These are phyloP conservation scores for Polyommatus iphigenia DNA, from an alignment of 2,888 invertebrate genomes.

Conservation along the genomic window DNA sequence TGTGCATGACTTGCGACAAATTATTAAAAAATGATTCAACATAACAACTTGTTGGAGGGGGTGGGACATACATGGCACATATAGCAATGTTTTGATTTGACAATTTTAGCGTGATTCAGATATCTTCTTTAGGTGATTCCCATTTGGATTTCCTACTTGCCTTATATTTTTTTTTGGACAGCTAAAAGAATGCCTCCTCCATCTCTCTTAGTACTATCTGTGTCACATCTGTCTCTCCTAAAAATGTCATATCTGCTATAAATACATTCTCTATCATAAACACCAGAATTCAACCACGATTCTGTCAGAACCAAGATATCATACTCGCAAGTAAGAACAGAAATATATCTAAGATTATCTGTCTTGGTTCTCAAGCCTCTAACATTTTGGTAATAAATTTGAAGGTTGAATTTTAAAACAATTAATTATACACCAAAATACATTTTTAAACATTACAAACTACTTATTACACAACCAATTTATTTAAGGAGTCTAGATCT, in stretches of 20 bases:
- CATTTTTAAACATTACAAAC: background rate
- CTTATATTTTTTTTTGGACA: conserved; percentile 19
- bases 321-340: conserved; percentile 1
- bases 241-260: conserved; percentile 19
- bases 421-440: background rate
- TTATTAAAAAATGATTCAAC: background rate
- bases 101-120: background rate
- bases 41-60: background rate
- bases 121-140: background rate
- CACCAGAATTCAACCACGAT: background rate
- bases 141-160: background rate
- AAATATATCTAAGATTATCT: background rate
- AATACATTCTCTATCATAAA: conserved; percentile 24
- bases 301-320: conserved; percentile 13
- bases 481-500: no score
- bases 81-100: background rate
- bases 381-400: conserved; percentile 18
- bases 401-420: background rate
- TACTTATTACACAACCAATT: no score
- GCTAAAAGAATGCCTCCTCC: conserved; percentile 14
- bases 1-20: background rate
- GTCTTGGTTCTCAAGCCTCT: conserved; percentile 26
- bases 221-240: background rate
- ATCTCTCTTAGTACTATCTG: background rate
- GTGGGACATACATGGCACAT: background rate